phyloP scores from a whole-genome alignment of 2,113 vertebrate genomes.

The Nothoprocta pentlandii region DNA sequence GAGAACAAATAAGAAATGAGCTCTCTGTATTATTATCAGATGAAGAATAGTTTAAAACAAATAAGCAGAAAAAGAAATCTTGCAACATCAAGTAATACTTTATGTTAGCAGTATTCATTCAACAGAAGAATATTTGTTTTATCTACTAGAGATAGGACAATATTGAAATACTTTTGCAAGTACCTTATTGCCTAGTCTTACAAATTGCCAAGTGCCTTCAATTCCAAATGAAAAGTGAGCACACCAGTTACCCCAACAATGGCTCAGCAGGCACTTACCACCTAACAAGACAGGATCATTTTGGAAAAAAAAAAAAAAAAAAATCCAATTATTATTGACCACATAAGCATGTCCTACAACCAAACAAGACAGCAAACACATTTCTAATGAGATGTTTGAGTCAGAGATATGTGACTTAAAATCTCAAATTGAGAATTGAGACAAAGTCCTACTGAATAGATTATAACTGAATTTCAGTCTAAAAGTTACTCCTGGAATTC shows the following conservation, averaged over 20 bases:
- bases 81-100: background rate
- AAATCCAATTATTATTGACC: background rate
- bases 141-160: background rate
- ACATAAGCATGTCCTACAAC: background rate
- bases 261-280: background rate
- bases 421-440: background rate
- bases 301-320: background rate
- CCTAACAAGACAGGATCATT: background rate
- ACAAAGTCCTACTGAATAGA: fast-evolving
- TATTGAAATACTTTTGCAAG: background rate
- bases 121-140: background rate
- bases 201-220: background rate
- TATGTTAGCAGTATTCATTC: background rate
- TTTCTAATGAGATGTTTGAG: background rate
- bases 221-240: background rate
- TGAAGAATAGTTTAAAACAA: background rate
- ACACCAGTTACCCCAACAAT: background rate
- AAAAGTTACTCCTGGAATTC: background rate
- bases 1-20: slow-evolving; percentile 50
- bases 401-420: background rate
- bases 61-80: background rate
- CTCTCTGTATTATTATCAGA: background rate
- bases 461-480: background rate
- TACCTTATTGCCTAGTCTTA: slow-evolving; percentile 17
- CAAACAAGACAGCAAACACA: background rate